Evolutionary conservation across 2,888 invertebrate genomes (phyloP).

Genomic region (Melanostoma scalare): DNA sequence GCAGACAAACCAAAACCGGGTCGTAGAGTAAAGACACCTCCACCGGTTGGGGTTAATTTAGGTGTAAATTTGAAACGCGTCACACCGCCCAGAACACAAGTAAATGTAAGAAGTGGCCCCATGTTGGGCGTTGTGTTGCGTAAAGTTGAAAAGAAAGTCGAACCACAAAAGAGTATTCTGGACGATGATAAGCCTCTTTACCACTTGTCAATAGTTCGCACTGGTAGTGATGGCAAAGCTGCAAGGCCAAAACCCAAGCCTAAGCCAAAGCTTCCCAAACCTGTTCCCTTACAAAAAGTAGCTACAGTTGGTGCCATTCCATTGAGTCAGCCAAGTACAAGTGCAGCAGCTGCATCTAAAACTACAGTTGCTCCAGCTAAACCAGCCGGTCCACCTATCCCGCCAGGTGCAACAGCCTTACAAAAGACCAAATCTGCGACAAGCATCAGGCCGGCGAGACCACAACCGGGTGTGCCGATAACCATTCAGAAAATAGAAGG

Average conservation of each 20-base stretch:
- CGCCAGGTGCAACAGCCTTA: slow-evolving; percentile 34
- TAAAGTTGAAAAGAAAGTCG: slow-evolving; percentile 80
- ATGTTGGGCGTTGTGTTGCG: slow-evolving; percentile 81
- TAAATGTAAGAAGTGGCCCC: slow-evolving; percentile 79
- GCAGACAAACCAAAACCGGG: slow-evolving; percentile 74
- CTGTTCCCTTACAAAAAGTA: slow-evolving; percentile 76
- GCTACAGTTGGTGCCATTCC: slow-evolving; percentile 71
- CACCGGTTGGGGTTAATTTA: slow-evolving; percentile 79
- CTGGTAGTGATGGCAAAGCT: slow-evolving; percentile 76
- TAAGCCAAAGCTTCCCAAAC: slow-evolving; percentile 77
- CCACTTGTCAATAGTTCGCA: slow-evolving; percentile 81
- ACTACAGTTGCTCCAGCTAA: slow-evolving; percentile 46
- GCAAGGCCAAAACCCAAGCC: slow-evolving; percentile 76
- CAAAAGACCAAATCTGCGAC: slow-evolving; percentile 65
- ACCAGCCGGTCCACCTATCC: slow-evolving; percentile 30
- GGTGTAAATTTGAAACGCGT: slow-evolving; percentile 80
- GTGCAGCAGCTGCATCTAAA: slow-evolving; percentile 38
- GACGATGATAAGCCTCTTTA: slow-evolving; percentile 81
- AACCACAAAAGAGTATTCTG: slow-evolving; percentile 80
- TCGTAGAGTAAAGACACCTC: slow-evolving; percentile 80
- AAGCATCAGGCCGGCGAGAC: slow-evolving; percentile 66
- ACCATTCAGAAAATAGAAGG: slow-evolving; percentile 82
- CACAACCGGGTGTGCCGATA: slow-evolving; percentile 79
- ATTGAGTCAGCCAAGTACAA: slow-evolving; percentile 15
- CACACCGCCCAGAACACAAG: slow-evolving; percentile 78